These are phyloP conservation scores for Allacma fusca DNA, from an alignment of 2,888 invertebrate species.

Conservation along the genomic window DNA sequence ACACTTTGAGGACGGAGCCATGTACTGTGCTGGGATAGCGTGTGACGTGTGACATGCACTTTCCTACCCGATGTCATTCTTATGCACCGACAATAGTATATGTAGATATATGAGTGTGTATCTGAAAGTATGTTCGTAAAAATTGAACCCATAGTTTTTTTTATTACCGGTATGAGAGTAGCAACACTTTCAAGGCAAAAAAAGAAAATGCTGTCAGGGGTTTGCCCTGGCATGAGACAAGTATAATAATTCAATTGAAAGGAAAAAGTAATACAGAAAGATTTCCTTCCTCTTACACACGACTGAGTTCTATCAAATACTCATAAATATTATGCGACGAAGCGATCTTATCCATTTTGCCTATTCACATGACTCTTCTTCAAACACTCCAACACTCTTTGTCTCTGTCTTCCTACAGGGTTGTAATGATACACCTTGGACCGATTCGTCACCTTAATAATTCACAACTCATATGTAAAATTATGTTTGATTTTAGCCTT, in stretches of 20 bases:
- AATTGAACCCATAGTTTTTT: neutral
- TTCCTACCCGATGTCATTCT: too few species aligned
- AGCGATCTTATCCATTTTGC: constrained; percentile 28
- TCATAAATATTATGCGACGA: constrained; percentile 37
- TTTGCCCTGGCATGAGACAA: constrained; percentile 25
- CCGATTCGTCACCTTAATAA: constrained; percentile 20
- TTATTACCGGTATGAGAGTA: constrained; percentile 7
- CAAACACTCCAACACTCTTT: neutral
- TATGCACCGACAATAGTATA: too few species aligned
- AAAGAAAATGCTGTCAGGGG: constrained; percentile 21
- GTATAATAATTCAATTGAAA: constrained; percentile 32
- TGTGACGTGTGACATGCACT: too few species aligned
- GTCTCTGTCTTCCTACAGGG: too few species aligned
- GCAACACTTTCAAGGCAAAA: neutral
- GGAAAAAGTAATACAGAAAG: constrained; percentile 28
- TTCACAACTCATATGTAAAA: constrained; percentile 21
- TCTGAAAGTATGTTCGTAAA: neutral
- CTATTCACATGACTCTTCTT: constrained; percentile 10
- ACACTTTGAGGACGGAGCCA: too few species aligned
- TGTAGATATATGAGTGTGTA: too few species aligned
- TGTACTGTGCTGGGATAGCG: too few species aligned
- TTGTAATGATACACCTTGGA: neutral
- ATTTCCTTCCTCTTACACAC: constrained; percentile 28
- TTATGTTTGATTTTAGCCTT: neutral
- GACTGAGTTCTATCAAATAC: constrained; percentile 32